Base-by-base conservation (phyloP, 2,797 vertebrate species). In the Thalassophryne amazonica region DNA sequence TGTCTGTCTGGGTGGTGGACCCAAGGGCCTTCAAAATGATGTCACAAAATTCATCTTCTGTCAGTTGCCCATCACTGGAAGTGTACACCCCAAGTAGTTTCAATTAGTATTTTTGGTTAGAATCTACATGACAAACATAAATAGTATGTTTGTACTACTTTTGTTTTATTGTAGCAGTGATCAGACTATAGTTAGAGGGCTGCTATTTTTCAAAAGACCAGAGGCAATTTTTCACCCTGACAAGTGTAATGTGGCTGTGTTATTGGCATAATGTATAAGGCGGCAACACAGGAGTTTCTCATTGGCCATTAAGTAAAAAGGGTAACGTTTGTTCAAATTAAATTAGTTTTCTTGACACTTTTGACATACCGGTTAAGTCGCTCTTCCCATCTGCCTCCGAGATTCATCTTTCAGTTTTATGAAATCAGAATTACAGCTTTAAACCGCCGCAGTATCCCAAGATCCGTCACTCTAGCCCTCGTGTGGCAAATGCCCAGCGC, bases 381-480 rank as follows among this genome's bases (percentile, higher is more conserved):
- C 62, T 18, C 18, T 27, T 22, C 37, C 38, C 23, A 2, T 48
- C 34, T 23, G 18, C 30, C 62, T 51, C 51, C 14, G 6, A 54
- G 59, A 77, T 57, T 45, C 67, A 70, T 68, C 66, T 65, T 66
- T 78, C 74, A 77, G 66, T 77, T 69, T 61, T n/a, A 19, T 2
- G 7, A 78, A 81, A 74, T 73, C 68, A 62, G 68, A 83, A 81
- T 82, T 58, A 67, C 39, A 52, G 67, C 76, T 81, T 88, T 81
- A 84, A 72, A 81, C 76, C 39, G 41, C 60, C 2, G 73, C 66
- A 73, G 69, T 58, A 63, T 81, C 69, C 72, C 29, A 1, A 46
- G 60, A 78, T 76, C 64, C 51, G 58, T 82, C 35, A 39, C 55
- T 48, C 43, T 49, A 34, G 32, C 29, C 27, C 25, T 37, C 16